Evolutionary conservation across 2,888 invertebrate genomes (phyloP).

Genomic region (Pocota personata): DNA sequence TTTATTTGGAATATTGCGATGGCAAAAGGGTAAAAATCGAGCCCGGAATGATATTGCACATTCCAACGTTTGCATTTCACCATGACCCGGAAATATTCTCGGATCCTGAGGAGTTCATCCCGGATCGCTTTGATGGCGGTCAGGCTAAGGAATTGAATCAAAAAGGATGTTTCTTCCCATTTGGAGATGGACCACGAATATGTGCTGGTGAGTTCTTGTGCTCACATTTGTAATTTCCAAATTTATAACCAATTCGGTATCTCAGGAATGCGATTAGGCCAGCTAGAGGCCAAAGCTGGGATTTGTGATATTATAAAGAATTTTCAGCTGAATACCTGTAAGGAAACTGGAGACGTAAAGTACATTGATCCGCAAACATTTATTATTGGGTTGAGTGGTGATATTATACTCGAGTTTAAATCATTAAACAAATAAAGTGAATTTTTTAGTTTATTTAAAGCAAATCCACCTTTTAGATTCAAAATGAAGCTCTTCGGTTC

Average conservation of each 20-base stretch:
- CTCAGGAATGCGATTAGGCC: slow-evolving; percentile 76
- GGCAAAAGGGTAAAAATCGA: slow-evolving; percentile 75
- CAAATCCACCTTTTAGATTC: slow-evolving; percentile 70
- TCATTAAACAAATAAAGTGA: neutral
- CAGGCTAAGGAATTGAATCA: slow-evolving; percentile 75
- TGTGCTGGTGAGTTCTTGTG: slow-evolving; percentile 77
- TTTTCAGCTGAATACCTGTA: slow-evolving; percentile 72
- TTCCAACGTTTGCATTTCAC: slow-evolving; percentile 80
- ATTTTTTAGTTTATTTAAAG: neutral
- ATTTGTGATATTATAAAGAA: slow-evolving; percentile 76
- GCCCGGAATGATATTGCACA: slow-evolving; percentile 77
- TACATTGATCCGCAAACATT: slow-evolving; percentile 75
- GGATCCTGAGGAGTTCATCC: slow-evolving; percentile 77
- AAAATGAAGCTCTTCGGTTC: slow-evolving; percentile 69
- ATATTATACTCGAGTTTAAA: slow-evolving; percentile 76
- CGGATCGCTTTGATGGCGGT: slow-evolving; percentile 79
- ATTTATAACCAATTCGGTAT: neutral
- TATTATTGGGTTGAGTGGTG: slow-evolving; percentile 75
- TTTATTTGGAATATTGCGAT: slow-evolving; percentile 72
- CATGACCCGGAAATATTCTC: slow-evolving; percentile 78
- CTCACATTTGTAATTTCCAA: neutral
- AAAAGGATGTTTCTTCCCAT: slow-evolving; percentile 78
- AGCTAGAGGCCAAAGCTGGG: slow-evolving; percentile 76
- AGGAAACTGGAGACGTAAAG: slow-evolving; percentile 32
- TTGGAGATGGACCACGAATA: slow-evolving; percentile 80